Evolutionary conservation across 53 echinoderm and acorn worm genomes (phyloP).

Genomic region (Luidia sarsii): DNA sequence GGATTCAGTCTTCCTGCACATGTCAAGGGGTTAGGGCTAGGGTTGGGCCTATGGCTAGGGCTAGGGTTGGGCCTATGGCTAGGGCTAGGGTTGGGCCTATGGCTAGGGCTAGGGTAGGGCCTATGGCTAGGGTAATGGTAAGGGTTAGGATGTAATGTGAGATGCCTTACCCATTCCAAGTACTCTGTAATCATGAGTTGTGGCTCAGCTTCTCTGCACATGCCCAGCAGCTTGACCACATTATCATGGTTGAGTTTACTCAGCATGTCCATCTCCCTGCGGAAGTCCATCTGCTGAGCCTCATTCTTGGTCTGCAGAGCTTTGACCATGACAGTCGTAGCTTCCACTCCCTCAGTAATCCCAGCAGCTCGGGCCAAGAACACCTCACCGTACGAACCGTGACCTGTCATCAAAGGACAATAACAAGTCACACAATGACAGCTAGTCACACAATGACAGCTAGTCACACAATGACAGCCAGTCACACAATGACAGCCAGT

Average conservation of each 20-base stretch:
- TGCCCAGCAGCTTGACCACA: conserved; percentile 90
- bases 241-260: conserved; percentile 94
- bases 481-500: no score
- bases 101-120: no score
- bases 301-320: conserved; percentile 87
- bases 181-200: conserved; percentile 99
- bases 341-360: conserved; percentile 98
- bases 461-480: no score
- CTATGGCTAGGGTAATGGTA: no score
- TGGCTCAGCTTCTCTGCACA: conserved; percentile 89
- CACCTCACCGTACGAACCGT: conserved; percentile 96
- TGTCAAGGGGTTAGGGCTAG: neutral
- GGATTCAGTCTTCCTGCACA: no score
- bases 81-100: no score
- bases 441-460: no score
- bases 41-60: neutral
- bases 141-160: no score
- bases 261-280: conserved; percentile 97
- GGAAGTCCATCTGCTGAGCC: conserved; percentile 87
- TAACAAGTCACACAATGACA: no score
- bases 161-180: conserved; percentile 91
- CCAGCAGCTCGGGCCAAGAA: conserved; percentile 91
- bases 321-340: conserved; percentile 96
- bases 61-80: neutral
- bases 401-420: conserved; percentile 64